phyloP scores from a whole-genome alignment of 2,113 vertebrate genomes.

The Tachysurus fulvidraco region DNA sequence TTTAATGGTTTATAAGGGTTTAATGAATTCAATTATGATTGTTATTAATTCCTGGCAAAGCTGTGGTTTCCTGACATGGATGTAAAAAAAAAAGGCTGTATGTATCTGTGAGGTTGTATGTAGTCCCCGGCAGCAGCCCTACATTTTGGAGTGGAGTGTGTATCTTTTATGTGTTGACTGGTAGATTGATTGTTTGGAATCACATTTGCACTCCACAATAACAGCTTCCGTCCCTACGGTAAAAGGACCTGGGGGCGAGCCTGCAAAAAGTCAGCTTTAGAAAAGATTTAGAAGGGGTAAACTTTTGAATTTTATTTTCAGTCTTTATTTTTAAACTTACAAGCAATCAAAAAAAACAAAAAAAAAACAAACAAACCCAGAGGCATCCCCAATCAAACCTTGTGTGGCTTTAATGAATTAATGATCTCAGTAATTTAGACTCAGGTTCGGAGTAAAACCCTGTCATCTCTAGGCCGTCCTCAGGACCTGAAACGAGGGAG shows the following conservation, averaged over 20 bases:
- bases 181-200: conserved; percentile 29
- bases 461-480: conserved; percentile 39
- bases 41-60: not conserved
- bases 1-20: not conserved
- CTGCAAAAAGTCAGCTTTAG: conserved; percentile 30
- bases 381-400: conserved; percentile 51
- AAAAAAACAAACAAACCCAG: conserved; percentile 4
- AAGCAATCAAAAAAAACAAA: conserved; percentile 49
- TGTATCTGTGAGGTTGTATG: conserved; percentile 31
- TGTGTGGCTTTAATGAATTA: conserved; percentile 49
- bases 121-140: conserved; percentile 25
- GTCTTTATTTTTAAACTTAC: conserved; percentile 42
- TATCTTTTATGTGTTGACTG: conserved; percentile 12
- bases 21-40: not conserved
- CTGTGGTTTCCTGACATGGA: not conserved
- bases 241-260: conserved; percentile 45
- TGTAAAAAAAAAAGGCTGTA: conserved; percentile 3
- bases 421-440: conserved; percentile 55
- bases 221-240: conserved; percentile 12
- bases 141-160: conserved; percentile 14
- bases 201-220: conserved; percentile 47
- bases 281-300: conserved; percentile 21
- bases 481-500: conserved; percentile 48
- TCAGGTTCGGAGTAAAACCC: conserved; percentile 55
- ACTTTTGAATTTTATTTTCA: conserved; percentile 29